Conservation (phyloP, 2,797 vertebrate species). For the Cuniculus paca region DNA sequence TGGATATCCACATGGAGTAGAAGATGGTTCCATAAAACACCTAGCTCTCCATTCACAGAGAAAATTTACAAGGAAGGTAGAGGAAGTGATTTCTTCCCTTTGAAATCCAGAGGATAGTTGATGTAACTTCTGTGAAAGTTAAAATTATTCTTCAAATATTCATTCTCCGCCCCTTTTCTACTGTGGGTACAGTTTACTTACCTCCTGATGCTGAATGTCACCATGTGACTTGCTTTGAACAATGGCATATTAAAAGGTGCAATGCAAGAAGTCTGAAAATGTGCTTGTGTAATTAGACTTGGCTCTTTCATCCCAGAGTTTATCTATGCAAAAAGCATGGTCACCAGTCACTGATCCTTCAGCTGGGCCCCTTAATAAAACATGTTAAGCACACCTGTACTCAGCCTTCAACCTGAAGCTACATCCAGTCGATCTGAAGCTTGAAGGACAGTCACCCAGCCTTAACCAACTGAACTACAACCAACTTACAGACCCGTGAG, state of each 20-base stretch:
- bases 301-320: slow-evolving; percentile 37
- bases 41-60: background rate
- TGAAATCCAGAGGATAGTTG: background rate
- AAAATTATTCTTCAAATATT: slow-evolving; percentile 44
- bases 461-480: background rate
- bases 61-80: background rate
- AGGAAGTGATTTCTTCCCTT: background rate
- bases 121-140: background rate
- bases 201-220: background rate
- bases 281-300: background rate
- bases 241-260: background rate
- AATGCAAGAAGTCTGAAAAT: slow-evolving; percentile 15
- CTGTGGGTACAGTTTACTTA: background rate
- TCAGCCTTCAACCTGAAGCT: background rate
- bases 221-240: slow-evolving; percentile 24
- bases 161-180: background rate
- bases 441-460: background rate
- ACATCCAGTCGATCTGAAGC: background rate
- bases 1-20: background rate
- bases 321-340: background rate
- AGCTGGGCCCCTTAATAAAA: background rate
- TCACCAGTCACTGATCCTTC: background rate
- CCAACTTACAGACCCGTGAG: background rate
- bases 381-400: background rate
- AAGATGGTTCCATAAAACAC: background rate